phyloP scores from a whole-genome alignment of 2,113 vertebrate genomes.

The Pachycephala philippinensis region DNA sequence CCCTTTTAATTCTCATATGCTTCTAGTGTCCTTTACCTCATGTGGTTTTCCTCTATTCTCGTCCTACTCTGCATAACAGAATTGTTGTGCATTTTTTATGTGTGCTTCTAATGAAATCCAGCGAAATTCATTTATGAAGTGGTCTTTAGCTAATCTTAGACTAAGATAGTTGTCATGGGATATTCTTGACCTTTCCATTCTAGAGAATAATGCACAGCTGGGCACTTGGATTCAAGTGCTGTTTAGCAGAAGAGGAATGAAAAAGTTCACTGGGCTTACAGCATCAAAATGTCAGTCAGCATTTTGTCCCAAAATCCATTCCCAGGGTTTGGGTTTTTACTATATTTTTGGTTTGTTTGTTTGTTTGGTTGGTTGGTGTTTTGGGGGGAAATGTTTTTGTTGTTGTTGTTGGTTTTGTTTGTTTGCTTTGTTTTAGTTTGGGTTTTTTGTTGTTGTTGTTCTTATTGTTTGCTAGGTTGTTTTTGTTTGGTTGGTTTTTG shows the following conservation, averaged over 20 bases:
- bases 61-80: not conserved
- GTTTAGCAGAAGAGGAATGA: not conserved
- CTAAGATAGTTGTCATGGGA: not conserved
- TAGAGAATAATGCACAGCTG: not conserved
- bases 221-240: not conserved
- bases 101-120: not conserved
- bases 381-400: not conserved
- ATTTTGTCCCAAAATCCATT: not conserved
- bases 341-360: not conserved
- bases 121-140: not conserved
- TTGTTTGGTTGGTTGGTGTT: not conserved
- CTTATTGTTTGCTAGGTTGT: not conserved
- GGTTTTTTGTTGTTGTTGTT: not conserved
- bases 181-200: not conserved
- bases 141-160: not conserved
- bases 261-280: not conserved
- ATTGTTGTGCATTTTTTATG: not conserved
- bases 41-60: not conserved
- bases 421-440: not conserved
- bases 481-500: not conserved
- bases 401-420: too few species aligned
- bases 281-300: not conserved
- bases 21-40: not conserved
- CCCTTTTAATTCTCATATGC: not conserved
- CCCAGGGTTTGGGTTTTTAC: accelerated